These are phyloP conservation scores for Alectura lathami DNA, from an alignment of 2,113 vertebrate genomes.

Conservation along the genomic window DNA sequence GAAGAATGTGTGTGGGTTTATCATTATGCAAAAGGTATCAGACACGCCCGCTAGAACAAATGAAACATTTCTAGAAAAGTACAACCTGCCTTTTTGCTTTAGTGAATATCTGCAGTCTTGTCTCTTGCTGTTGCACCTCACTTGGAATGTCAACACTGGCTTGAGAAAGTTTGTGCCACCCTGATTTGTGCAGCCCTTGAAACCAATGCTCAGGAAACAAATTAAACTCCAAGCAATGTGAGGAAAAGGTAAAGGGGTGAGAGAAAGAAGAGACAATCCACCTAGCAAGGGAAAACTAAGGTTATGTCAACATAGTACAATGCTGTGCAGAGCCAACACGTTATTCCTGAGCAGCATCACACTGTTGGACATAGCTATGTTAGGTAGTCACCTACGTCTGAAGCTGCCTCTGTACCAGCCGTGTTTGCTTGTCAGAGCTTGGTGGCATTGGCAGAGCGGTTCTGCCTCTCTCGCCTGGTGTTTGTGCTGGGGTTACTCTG, in stretches of 20 bases:
- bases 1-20: slow-evolving; percentile 71
- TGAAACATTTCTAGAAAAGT: slow-evolving; percentile 57
- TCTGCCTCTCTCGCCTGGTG: neutral
- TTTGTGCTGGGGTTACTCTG: neutral
- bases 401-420: neutral
- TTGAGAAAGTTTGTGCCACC: neutral
- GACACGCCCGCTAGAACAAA: slow-evolving; percentile 67
- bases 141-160: neutral
- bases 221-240: neutral
- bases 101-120: neutral
- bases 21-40: slow-evolving; percentile 66
- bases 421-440: neutral
- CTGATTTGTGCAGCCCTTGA: neutral
- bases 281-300: neutral
- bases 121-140: neutral
- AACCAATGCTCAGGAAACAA: neutral
- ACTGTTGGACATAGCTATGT: neutral
- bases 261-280: neutral
- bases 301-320: neutral
- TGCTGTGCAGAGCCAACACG: neutral
- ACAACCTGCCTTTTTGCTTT: slow-evolving; percentile 12
- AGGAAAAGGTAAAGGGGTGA: neutral
- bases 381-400: neutral
- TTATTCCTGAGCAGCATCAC: neutral
- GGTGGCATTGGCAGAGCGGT: neutral